phyloP scores from a whole-genome alignment of 2,113 vertebrate species.

The Tretioscincus oriximinensis region DNA sequence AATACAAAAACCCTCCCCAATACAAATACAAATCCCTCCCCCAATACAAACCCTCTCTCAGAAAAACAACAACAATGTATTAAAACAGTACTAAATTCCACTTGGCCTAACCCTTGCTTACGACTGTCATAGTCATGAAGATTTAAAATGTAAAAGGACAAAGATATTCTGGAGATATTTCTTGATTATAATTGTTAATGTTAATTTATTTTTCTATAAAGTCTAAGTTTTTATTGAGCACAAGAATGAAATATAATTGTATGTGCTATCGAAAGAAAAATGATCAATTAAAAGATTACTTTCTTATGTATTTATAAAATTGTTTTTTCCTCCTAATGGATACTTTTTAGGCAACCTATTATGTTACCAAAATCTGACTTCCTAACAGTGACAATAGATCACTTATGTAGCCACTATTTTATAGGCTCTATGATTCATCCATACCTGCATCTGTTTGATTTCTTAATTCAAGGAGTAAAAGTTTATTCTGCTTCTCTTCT shows the following conservation, averaged over 20 bases:
- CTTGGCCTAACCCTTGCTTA: background rate
- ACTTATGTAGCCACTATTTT: background rate
- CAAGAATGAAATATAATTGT: background rate
- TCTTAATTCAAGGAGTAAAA: constrained; percentile 70
- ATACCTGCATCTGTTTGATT: constrained; percentile 72
- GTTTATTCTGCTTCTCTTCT: constrained; percentile 70
- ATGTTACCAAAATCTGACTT: background rate
- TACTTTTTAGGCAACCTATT: background rate
- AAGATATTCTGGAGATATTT: background rate
- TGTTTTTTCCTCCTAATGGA: background rate
- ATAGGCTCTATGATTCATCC: background rate
- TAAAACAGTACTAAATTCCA: too few species aligned
- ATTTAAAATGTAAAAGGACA: background rate
- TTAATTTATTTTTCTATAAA: background rate
- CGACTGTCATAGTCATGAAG: background rate
- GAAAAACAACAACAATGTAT: too few species aligned
- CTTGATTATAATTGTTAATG: background rate
- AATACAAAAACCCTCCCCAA: too few species aligned
- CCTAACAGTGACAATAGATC: background rate
- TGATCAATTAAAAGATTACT: background rate
- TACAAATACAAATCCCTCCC: too few species aligned
- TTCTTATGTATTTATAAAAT: background rate
- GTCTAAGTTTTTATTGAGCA: too few species aligned
- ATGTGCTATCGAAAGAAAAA: background rate
- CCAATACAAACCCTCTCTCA: too few species aligned